phyloP scores from a whole-genome alignment of 2,888 invertebrate genomes.

The Charanyca ferruginea region DNA sequence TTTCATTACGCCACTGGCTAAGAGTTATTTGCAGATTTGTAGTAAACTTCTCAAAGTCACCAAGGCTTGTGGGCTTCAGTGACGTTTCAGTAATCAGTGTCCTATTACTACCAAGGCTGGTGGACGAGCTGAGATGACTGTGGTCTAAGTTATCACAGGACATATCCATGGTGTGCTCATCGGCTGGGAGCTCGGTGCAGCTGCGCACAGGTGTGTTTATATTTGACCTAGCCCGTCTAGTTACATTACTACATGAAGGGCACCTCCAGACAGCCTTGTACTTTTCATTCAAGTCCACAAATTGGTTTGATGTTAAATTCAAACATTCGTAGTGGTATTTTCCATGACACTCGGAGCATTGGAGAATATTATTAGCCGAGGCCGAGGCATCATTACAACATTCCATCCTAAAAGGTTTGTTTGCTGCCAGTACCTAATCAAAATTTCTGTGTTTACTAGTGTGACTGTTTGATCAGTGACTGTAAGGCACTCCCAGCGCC shows the following conservation, averaged over 20 bases:
- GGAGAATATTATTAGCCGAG: no score
- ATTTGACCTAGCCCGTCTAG: slow-evolving; percentile 2
- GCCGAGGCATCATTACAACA: no score
- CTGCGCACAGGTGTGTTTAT: slow-evolving; percentile 9
- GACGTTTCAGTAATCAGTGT: background rate
- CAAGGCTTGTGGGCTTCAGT: background rate
- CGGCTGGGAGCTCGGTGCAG: slow-evolving; percentile 8
- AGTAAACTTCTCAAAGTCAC: background rate
- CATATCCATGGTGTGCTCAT: slow-evolving; percentile 4
- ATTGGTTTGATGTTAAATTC: no score
- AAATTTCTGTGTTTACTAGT: no score
- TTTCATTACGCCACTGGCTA: slow-evolving; percentile 14
- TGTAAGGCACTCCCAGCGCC: no score
- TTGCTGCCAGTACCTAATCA: no score
- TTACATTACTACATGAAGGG: slow-evolving; percentile 10
- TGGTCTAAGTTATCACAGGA: slow-evolving; percentile 7
- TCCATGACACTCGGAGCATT: no score
- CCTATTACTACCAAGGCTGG: background rate
- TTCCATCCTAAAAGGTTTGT: no score
- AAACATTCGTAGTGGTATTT: no score
- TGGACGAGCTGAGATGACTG: slow-evolving; percentile 1
- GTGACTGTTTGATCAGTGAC: no score
- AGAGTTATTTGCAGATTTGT: background rate
- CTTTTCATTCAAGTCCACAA: no score
- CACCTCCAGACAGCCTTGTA: slow-evolving; percentile 8